Percentiles rank a stretch among this genome's conserved stretches.
These are phyloP conservation scores for Epinephelus lanceolatus DNA, from an alignment of 2,113 vertebrate genomes.

Conservation along the genomic window DNA sequence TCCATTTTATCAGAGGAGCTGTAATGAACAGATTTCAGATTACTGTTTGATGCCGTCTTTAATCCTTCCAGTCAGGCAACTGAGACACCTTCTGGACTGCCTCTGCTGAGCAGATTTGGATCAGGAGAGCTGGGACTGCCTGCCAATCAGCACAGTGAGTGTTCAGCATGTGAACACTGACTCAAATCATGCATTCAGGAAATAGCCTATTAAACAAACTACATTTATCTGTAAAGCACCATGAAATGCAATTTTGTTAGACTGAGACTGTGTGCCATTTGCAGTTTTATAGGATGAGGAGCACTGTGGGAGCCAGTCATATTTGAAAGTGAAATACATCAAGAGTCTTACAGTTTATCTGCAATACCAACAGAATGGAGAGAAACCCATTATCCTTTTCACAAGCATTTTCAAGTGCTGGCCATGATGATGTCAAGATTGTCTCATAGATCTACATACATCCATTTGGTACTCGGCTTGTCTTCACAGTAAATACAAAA, in stretches of 20 bases:
- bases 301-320: neutral
- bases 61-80: conserved; percentile 66
- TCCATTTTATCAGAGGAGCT: conserved; percentile 65
- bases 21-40: conserved; percentile 71
- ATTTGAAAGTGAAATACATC: conserved; percentile 41
- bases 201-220: conserved; percentile 38
- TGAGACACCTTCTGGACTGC: conserved; percentile 64
- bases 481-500: conserved; percentile 8
- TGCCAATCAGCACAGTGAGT: conserved; percentile 53
- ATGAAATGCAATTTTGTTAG: conserved; percentile 14
- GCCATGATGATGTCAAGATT: conserved; percentile 19
- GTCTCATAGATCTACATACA: conserved; percentile 12
- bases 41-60: conserved; percentile 60
- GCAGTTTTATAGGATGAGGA: conserved; percentile 18
- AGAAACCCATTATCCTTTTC: conserved; percentile 36
- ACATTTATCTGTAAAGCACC: conserved; percentile 38
- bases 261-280: conserved; percentile 10
- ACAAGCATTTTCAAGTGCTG: conserved; percentile 8
- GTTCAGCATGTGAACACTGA: conserved; percentile 33
- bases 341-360: conserved; percentile 36
- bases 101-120: conserved; percentile 65
- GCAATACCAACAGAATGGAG: conserved; percentile 11
- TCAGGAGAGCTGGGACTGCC: conserved; percentile 54
- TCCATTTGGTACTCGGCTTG: conserved; percentile 22
- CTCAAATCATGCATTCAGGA: conserved; percentile 38